Percentiles rank a stretch among this genome's conserved stretches.
Evolutionary conservation across 2,797 vertebrate genomes (phyloP).

Genomic region (Jordanella pulchra): DNA sequence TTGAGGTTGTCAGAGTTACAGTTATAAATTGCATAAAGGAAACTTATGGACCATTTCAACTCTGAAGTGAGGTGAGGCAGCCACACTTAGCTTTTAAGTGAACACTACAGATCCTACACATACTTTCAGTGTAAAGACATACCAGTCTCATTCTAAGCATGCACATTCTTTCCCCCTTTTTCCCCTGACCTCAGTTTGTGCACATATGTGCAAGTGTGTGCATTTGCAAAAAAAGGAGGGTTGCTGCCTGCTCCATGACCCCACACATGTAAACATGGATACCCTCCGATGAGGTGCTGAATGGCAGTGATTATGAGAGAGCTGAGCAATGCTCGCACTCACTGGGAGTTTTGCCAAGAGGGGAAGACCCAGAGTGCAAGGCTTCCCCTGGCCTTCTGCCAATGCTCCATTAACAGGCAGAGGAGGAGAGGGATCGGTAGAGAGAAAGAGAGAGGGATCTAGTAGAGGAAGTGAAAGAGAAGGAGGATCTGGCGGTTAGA

Average conservation of each 20-base stretch:
- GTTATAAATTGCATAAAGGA: too few species aligned
- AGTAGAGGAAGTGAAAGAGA: slow-evolving; percentile 26
- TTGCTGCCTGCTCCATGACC: slow-evolving; percentile 81
- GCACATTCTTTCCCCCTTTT: neutral
- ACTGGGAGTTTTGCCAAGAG: slow-evolving; percentile 76
- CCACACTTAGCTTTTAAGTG: neutral
- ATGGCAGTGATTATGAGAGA: slow-evolving; percentile 77
- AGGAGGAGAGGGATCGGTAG: slow-evolving; percentile 32
- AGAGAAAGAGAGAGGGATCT: slow-evolving; percentile 11
- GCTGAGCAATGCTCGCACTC: slow-evolving; percentile 32
- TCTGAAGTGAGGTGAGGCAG: neutral
- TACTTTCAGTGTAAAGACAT: neutral
- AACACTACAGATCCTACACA: neutral
- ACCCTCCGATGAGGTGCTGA: slow-evolving; percentile 79
- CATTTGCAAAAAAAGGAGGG: slow-evolving; percentile 51
- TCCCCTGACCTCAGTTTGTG: slow-evolving; percentile 10
- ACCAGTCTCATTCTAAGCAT: neutral
- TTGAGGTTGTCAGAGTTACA: too few species aligned
- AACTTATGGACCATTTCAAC: neutral
- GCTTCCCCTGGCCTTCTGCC: slow-evolving; percentile 78
- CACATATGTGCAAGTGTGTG: slow-evolving; percentile 12
- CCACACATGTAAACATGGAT: slow-evolving; percentile 82
- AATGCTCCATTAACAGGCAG: slow-evolving; percentile 65
- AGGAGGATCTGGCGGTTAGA: slow-evolving; percentile 12
- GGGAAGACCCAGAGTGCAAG: slow-evolving; percentile 78